Conservation (phyloP, 92 coral and sea anemone species). For the Virgularia gustaviana region DNA sequence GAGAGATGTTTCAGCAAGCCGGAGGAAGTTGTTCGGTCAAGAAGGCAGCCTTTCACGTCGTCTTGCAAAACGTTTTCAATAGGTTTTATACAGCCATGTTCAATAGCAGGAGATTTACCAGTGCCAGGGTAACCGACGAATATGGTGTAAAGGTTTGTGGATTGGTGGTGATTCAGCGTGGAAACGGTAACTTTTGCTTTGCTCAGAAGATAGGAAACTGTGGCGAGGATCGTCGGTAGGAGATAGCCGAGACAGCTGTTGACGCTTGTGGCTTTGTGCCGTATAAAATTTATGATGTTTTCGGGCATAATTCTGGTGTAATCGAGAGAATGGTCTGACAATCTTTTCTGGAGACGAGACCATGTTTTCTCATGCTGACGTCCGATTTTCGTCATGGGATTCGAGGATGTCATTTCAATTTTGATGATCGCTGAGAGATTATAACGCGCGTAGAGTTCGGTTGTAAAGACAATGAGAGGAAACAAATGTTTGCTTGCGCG, state of each 20-base stretch:
- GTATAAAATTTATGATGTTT: background rate
- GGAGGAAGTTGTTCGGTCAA: no score
- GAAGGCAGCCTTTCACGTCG: no score
- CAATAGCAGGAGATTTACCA: no score
- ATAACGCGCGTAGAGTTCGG: conserved; percentile 23
- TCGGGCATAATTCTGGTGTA: conserved; percentile 16
- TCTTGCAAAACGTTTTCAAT: no score
- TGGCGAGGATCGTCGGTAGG: background rate
- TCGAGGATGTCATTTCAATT: background rate
- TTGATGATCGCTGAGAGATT: conserved; percentile 21
- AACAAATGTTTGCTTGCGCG: conserved; percentile 11
- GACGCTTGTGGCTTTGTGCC: background rate
- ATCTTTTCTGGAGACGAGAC: conserved; percentile 19
- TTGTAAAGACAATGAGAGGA: conserved; percentile 15
- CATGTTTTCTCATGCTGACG: conserved; percentile 10
- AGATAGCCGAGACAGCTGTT: background rate
- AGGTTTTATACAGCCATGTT: no score
- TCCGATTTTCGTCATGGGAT: background rate
- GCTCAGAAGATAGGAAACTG: background rate
- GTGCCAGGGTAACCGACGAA: no score
- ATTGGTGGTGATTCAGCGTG: no score
- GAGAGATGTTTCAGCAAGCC: no score
- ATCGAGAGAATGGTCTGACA: conserved; percentile 24
- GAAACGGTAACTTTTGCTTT: no score
- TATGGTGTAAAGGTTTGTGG: no score